Base-by-base conservation (phyloP, 2,113 vertebrate genomes). In the Callospermophilus lateralis region DNA sequence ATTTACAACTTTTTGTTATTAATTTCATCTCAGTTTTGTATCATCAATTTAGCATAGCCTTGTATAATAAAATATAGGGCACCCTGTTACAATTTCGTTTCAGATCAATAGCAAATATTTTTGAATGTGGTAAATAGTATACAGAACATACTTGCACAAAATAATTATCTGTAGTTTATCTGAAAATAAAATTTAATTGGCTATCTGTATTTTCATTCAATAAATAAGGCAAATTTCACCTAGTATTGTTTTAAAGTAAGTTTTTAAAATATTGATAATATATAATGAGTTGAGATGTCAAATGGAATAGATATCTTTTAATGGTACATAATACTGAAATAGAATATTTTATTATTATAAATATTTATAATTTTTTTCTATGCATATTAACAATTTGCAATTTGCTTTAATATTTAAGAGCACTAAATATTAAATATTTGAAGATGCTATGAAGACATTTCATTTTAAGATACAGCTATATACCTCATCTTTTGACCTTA, bases 301-400 rank as follows among this genome's bases (percentile, higher is more conserved):
- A 72, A 24, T 84, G 24, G 5, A 88, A 94, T 45, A 19, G 12
- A 79, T 74, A 34, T 5, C 48, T 89, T 91, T 93, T 94, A 55
- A 84, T 30, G 84, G 37, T 11, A 86, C 15, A 81, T 19, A 30
- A 84, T 51, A 80, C 0, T 39, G 51, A 93, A 88, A 73, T 5
- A 89, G 26, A 92, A 84, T 90, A 67, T 32, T 95, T 58, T 73
- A 73, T 80, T 86, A 90, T 87, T 93, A 85, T 79, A 90, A 95
- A 83, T 80, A 77, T 58, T 93, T 92, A 83, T 85, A 95, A 86
- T 84, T 95, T 65, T 72, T 30, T 94, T 58, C 48, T 55, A 74
- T 63, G 70, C 3, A 45, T 28, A 92, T 72, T 84, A 92, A 87
- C 20, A 92, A 72, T 92, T 78, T 9, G 9, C 58, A 68, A 79